These are phyloP conservation scores for Machimus atricapillus DNA, from an alignment of 2,888 invertebrate species.

Conservation along the genomic window DNA sequence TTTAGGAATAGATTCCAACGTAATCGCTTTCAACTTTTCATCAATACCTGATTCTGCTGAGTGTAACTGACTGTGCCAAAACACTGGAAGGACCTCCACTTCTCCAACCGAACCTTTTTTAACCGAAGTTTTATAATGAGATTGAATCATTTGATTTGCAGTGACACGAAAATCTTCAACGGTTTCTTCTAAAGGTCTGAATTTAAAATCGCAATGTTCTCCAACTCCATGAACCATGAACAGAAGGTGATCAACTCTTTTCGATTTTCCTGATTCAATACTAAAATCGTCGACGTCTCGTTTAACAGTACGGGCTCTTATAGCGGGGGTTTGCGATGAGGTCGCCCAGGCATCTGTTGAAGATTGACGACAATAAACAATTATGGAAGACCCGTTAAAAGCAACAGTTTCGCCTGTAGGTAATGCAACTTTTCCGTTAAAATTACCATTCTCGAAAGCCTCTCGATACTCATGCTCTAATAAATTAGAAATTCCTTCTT, in stretches of 20 bases:
- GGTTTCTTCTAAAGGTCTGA: conserved; percentile 89
- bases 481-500: conserved; percentile 78
- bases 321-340: conserved; percentile 67
- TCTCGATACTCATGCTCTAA: conserved; percentile 86
- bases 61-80: conserved; percentile 92
- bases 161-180: conserved; percentile 91
- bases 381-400: conserved; percentile 84
- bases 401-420: conserved; percentile 84
- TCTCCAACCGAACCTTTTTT: conserved; percentile 79
- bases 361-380: conserved; percentile 81
- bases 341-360: conserved; percentile 78
- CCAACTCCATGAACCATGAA: conserved; percentile 96
- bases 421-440: conserved; percentile 83
- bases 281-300: conserved; percentile 85
- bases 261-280: conserved; percentile 75
- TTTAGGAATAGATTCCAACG: conserved; percentile 88
- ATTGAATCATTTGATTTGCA: conserved; percentile 79
- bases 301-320: conserved; percentile 81
- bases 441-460: conserved; percentile 76
- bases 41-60: conserved; percentile 89
- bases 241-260: conserved; percentile 84
- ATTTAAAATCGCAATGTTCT: conserved; percentile 90
- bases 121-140: conserved; percentile 84
- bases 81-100: conserved; percentile 92
- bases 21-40: conserved; percentile 82